Percentiles rank a stretch among this genome's conserved stretches.
phyloP scores from a whole-genome alignment of 2,888 invertebrate genomes.

The Calephelis perditalis region DNA sequence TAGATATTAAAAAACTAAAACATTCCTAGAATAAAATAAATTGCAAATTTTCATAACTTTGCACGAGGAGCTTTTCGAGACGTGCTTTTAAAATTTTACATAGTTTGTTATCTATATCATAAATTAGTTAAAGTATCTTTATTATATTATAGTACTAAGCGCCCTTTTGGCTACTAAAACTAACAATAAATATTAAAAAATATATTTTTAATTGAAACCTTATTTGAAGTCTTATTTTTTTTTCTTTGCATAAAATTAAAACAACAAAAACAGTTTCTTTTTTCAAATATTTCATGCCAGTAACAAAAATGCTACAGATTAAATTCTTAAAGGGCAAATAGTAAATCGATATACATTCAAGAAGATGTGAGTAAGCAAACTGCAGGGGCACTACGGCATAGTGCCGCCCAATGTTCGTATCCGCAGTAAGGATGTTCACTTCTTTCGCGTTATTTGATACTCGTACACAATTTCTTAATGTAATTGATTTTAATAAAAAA shows the following conservation, averaged over 20 bases:
- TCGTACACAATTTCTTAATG: not conserved
- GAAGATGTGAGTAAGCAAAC: constrained; percentile 59
- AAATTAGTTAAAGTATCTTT: too few relatives aligned
- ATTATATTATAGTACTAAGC: too few relatives aligned
- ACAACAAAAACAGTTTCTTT: not conserved
- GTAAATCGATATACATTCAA: constrained; percentile 66
- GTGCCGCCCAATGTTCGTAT: constrained; percentile 63
- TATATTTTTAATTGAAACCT: not conserved
- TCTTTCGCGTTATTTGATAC: constrained; percentile 13
- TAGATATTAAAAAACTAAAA: too few relatives aligned
- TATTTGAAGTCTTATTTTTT: too few relatives aligned
- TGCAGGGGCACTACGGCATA: constrained; percentile 72
- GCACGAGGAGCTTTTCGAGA: too few relatives aligned
- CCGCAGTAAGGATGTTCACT: constrained; percentile 50
- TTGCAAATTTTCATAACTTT: too few relatives aligned
- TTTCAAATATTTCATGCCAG: constrained; percentile 1
- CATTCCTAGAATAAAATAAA: too few relatives aligned
- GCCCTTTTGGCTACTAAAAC: too few relatives aligned
- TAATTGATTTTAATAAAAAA: not conserved
- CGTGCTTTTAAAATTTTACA: too few relatives aligned
- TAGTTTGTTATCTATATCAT: too few relatives aligned
- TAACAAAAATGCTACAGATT: constrained; percentile 5
- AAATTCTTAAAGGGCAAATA: constrained; percentile 29
- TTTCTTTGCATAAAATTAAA: not conserved
- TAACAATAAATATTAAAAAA: too few relatives aligned